These are phyloP conservation scores for Drosophila nigritarsus DNA, from an alignment of 2,888 invertebrate genomes.

Conservation along the genomic window DNA sequence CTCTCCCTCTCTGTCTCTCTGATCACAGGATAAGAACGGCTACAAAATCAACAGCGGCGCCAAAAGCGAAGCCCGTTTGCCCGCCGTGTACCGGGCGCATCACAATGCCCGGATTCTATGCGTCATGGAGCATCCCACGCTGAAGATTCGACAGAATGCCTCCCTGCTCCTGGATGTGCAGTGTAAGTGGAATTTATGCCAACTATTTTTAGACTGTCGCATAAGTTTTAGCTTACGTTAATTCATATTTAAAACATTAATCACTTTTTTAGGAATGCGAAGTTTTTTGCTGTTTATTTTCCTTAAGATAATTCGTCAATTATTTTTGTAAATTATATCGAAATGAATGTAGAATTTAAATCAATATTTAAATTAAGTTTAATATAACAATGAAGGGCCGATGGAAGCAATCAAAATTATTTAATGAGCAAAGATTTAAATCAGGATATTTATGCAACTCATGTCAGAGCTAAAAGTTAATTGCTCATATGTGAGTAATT, in stretches of 20 bases:
- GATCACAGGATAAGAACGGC: constrained; percentile 81
- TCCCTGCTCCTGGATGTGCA: constrained; percentile 85
- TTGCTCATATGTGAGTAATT: constrained; percentile 9
- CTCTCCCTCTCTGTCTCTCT: not conserved
- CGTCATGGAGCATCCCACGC: constrained; percentile 89
- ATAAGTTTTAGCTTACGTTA: not conserved
- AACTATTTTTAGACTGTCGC: not conserved
- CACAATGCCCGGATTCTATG: constrained; percentile 95
- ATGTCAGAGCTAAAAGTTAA: constrained; percentile 6
- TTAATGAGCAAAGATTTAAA: not conserved
- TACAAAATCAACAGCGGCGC: constrained; percentile 86
- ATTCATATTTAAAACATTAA: not conserved
- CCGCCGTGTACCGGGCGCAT: constrained; percentile 92
- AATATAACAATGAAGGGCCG: not conserved
- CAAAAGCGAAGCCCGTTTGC: constrained; percentile 88
- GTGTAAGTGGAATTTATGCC: constrained; percentile 80
- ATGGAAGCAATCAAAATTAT: not conserved
- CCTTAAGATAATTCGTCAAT: not conserved
- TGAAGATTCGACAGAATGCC: constrained; percentile 85
- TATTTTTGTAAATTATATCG: not conserved
- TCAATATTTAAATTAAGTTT: not conserved
- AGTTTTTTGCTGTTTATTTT: not conserved
- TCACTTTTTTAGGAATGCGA: not conserved
- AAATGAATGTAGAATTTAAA: not conserved
- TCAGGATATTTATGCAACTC: constrained; percentile 7